Conservation (phyloP, 2,888 invertebrate species). For the Dynastes hyllus region DNA sequence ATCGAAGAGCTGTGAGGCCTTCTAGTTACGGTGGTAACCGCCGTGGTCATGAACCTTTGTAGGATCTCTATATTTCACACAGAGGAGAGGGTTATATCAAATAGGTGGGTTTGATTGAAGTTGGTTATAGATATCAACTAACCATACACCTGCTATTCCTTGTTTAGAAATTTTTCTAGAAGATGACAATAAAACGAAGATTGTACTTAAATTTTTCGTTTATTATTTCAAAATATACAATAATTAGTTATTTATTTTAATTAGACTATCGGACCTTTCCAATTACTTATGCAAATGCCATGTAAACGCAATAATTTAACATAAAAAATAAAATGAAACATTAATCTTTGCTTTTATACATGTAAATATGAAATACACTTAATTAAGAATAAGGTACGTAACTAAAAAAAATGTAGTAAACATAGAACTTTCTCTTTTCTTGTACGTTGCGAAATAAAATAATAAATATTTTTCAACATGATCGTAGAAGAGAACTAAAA, state of each 20-base stretch:
- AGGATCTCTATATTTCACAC: no score
- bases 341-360: not conserved
- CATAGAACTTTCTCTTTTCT: not conserved
- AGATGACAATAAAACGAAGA: not conserved
- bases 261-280: slow-evolving; percentile 30
- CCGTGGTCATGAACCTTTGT: no score
- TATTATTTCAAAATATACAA: slow-evolving; percentile 45
- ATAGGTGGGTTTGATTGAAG: no score
- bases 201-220: slow-evolving; percentile 35
- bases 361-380: slow-evolving; percentile 22
- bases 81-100: no score
- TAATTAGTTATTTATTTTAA: slow-evolving; percentile 7
- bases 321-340: slow-evolving; percentile 37
- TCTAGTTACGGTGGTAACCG: no score
- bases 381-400: slow-evolving; percentile 12
- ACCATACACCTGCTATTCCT: no score
- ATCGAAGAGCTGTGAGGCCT: no score
- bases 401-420: slow-evolving; percentile 14
- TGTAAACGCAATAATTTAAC: slow-evolving; percentile 1
- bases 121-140: no score
- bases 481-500: not conserved
- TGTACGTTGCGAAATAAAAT: slow-evolving; percentile 33
- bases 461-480: slow-evolving; percentile 38
- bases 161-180: no score
- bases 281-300: slow-evolving; percentile 8